Conservation (phyloP, 2,888 invertebrate species). For the Pseudanteris insignis region DNA sequence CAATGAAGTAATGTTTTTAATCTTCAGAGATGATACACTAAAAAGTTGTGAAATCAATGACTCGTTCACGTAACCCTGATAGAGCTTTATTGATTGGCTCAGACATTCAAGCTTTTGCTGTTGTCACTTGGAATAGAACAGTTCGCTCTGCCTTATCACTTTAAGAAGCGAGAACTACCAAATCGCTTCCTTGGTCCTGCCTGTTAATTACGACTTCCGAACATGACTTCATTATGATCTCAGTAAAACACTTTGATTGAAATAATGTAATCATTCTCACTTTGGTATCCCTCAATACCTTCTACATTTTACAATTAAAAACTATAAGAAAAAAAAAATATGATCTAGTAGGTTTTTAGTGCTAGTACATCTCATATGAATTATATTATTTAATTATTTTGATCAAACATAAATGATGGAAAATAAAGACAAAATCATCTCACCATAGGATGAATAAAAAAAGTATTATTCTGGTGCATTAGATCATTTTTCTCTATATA, state of each 20-base stretch:
- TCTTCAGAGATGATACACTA: too few relatives aligned
- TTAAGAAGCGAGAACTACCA: constrained; percentile 41
- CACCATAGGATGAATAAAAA: too few relatives aligned
- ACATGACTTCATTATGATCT: constrained; percentile 34
- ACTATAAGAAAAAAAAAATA: neutral
- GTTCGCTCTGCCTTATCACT: constrained; percentile 41
- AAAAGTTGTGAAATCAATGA: constrained; percentile 37
- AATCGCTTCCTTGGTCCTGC: constrained; percentile 29
- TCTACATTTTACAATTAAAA: neutral
- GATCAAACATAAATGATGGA: too few relatives aligned
- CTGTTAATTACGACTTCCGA: constrained; percentile 40
- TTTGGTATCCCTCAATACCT: too few relatives aligned
- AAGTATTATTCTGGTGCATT: too few relatives aligned
- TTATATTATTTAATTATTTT: neutral
- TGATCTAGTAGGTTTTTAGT: too few relatives aligned
- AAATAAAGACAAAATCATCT: too few relatives aligned
- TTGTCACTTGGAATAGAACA: constrained; percentile 41
- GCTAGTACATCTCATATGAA: too few relatives aligned
- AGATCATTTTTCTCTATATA: too few relatives aligned
- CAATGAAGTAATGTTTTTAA: too few relatives aligned
- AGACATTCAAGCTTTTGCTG: constrained; percentile 36
- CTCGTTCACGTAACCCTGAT: constrained; percentile 38
- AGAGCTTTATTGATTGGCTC: constrained; percentile 43
- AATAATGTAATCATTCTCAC: too few relatives aligned
- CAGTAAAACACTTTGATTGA: too few relatives aligned